Evolutionary conservation across 2,113 vertebrate species (phyloP).

Genomic region (Urocynchramus pylzowi): DNA sequence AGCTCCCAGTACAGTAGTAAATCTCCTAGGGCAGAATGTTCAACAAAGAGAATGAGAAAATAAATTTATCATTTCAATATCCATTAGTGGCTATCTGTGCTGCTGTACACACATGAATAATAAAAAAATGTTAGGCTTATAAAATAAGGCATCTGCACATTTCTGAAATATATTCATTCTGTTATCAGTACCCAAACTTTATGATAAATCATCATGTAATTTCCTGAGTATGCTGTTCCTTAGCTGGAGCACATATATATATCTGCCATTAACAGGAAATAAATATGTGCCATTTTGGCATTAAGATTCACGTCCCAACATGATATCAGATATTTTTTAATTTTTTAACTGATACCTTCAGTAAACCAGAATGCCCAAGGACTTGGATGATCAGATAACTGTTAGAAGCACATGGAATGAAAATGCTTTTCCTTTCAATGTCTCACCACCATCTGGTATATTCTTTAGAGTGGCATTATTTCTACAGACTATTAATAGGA

Average conservation of each 20-base stretch:
- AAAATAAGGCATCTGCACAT: constrained; percentile 22
- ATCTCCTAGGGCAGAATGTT: background rate
- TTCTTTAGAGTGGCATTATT: constrained; percentile 24
- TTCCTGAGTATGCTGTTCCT: constrained; percentile 13
- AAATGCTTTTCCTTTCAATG: constrained; percentile 49
- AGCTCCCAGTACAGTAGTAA: background rate
- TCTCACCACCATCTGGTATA: constrained; percentile 23
- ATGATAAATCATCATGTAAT: constrained; percentile 22
- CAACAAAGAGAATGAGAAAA: constrained; percentile 1
- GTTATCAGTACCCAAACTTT: constrained; percentile 25
- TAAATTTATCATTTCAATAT: constrained; percentile 26
- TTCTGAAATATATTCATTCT: constrained; percentile 25
- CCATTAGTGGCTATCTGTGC: constrained; percentile 14
- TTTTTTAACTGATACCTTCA: constrained; percentile 40
- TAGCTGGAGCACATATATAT: background rate
- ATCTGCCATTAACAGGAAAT: constrained; percentile 51
- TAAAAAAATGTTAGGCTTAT: constrained; percentile 20
- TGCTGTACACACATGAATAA: constrained; percentile 19
- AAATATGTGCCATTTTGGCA: constrained; percentile 42
- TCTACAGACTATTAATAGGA: constrained; percentile 31
- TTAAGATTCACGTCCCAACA: constrained; percentile 29
- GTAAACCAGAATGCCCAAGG: background rate
- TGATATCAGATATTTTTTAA: constrained; percentile 1
- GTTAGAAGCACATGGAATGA: constrained; percentile 2
- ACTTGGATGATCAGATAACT: constrained; percentile 27